Conservation (phyloP, 2,888 invertebrate genomes). For the Elegia similella region DNA sequence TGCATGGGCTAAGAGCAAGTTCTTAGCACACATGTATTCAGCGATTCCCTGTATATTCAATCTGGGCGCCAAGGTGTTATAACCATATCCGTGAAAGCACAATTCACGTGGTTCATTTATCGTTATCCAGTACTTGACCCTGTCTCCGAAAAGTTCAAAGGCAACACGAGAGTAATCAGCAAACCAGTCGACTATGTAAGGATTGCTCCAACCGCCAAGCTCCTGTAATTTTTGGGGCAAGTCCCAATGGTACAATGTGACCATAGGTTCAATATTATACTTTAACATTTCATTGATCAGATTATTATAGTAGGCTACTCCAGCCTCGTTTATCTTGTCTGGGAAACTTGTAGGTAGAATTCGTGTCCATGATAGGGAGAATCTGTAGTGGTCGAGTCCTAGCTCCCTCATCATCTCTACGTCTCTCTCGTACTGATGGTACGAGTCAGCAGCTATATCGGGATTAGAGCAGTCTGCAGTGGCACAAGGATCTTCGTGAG, state of each 20-base stretch:
- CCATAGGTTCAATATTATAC: slow-evolving; percentile 77
- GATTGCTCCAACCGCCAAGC: slow-evolving; percentile 54
- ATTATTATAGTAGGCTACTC: slow-evolving; percentile 27
- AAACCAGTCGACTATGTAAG: slow-evolving; percentile 58
- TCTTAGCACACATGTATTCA: slow-evolving; percentile 69
- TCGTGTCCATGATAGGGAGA: slow-evolving; percentile 81
- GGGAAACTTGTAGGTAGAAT: slow-evolving; percentile 80
- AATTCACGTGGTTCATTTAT: slow-evolving; percentile 73
- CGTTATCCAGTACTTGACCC: slow-evolving; percentile 77
- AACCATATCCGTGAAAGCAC: slow-evolving; percentile 61
- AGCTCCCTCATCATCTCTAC: slow-evolving; percentile 51
- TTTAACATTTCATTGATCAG: slow-evolving; percentile 71
- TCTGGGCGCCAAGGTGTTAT: slow-evolving; percentile 14
- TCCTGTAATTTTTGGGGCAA: slow-evolving; percentile 58
- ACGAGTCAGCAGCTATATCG: slow-evolving; percentile 77
- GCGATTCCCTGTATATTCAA: slow-evolving; percentile 54
- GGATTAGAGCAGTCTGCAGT: slow-evolving; percentile 74
- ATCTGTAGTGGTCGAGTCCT: slow-evolving; percentile 63
- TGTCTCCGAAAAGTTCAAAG: slow-evolving; percentile 60
- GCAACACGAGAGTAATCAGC: slow-evolving; percentile 56
- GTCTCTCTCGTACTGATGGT: slow-evolving; percentile 77
- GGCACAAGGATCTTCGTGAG: slow-evolving; percentile 60
- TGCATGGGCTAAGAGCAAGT: slow-evolving; percentile 77
- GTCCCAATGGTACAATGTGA: slow-evolving; percentile 68
- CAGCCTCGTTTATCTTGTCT: slow-evolving; percentile 70